Conservation (phyloP, 2,113 vertebrate genomes). For the Egretta garzetta region DNA sequence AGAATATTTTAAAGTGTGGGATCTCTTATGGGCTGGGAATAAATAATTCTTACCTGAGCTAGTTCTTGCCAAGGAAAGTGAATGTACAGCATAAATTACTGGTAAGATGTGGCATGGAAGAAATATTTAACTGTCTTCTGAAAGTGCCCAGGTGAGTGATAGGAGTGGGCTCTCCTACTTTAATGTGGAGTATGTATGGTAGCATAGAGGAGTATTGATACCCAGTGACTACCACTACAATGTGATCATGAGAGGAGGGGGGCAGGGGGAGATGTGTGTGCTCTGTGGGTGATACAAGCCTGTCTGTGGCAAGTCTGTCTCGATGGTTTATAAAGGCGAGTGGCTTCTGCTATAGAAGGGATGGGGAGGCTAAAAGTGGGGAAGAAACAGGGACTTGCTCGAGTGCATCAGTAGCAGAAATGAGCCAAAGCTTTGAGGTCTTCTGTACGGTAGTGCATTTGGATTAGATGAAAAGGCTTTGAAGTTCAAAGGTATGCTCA, state of each 20-base stretch:
- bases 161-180: neutral
- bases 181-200: accelerated
- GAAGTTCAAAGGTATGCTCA: neutral
- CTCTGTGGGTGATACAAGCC: neutral
- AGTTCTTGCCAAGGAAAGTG: neutral
- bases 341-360: neutral
- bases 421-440: neutral
- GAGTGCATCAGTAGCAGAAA: neutral
- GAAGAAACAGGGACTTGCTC: neutral
- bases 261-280: neutral
- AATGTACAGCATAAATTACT: neutral
- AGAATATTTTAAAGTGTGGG: neutral
- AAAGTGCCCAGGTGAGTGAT: neutral
- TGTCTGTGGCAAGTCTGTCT: neutral
- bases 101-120: neutral
- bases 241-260: neutral
- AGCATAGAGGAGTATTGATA: neutral
- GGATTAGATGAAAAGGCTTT: neutral
- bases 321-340: neutral
- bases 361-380: neutral
- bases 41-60: neutral
- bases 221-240: neutral
- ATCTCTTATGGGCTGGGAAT: neutral
- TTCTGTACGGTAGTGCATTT: neutral
- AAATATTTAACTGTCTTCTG: neutral